Evolutionary conservation across 2,888 invertebrate genomes (phyloP).

Genomic region (Chelonus formosanus): DNA sequence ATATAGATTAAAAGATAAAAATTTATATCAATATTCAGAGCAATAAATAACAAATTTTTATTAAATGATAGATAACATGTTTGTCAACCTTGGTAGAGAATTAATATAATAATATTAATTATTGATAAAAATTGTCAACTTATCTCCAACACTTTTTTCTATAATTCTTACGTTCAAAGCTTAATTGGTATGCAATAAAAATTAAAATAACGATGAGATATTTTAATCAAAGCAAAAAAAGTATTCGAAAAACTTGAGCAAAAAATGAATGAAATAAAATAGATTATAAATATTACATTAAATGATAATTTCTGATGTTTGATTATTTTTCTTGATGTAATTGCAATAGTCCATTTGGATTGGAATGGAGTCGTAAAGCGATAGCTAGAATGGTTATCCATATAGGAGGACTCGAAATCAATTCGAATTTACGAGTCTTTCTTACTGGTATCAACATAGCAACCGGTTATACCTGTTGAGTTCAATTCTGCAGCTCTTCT

Average conservation of each 20-base stretch:
- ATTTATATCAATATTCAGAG: too few species aligned
- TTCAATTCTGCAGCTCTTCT: slow-evolving; percentile 36
- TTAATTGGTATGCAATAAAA: slow-evolving; percentile 1
- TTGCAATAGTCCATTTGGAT: slow-evolving; percentile 16
- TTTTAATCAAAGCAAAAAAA: background rate
- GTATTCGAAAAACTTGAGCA: background rate
- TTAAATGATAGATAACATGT: too few species aligned
- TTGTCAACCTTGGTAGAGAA: too few species aligned
- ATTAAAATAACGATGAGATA: background rate
- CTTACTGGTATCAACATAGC: slow-evolving; percentile 45
- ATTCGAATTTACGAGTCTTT: slow-evolving; percentile 45
- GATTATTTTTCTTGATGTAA: slow-evolving; percentile 18
- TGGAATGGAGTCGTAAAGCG: slow-evolving; percentile 26
- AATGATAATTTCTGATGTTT: slow-evolving; percentile 7
- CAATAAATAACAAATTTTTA: too few species aligned
- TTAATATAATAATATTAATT: too few species aligned
- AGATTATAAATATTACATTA: slow-evolving; percentile 16
- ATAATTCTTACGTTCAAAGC: too few species aligned
- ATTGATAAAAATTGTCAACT: too few species aligned
- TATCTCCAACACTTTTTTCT: too few species aligned
- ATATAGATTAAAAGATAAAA: too few species aligned
- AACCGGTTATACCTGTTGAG: slow-evolving; percentile 47
- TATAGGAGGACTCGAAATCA: slow-evolving; percentile 41
- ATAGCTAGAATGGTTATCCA: background rate
- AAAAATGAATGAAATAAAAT: background rate